A percentile compares a stretch with the other conserved stretches of the same genome.
Conservation (phyloP, 1,140 invertebrate genomes). For the Caenorhabditis elegans region DNA sequence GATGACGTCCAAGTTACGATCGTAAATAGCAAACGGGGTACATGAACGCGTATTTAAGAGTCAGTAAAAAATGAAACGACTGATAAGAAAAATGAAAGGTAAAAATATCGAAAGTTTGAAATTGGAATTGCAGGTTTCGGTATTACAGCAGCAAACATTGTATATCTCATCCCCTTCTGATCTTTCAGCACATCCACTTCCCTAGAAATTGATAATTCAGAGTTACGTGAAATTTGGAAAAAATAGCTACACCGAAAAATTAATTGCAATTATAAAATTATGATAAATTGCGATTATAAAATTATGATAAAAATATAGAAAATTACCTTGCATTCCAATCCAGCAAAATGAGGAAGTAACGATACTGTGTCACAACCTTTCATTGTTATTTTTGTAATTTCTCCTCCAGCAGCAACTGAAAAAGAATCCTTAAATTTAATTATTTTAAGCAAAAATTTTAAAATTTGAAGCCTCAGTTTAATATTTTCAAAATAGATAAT, state of each 20-base stretch:
- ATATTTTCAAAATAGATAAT: not conserved
- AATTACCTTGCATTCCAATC: slow-evolving; percentile 4
- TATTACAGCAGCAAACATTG: slow-evolving; percentile 32
- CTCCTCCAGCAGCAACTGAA: not conserved
- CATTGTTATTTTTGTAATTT: slow-evolving; percentile 34
- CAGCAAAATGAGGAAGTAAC: not conserved
- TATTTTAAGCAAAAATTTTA: not conserved
- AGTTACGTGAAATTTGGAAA: no score
- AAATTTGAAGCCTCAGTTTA: not conserved
- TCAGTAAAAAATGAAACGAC: not conserved
- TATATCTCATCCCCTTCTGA: slow-evolving; percentile 22
- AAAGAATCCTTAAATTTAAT: not conserved
- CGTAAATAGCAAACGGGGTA: not conserved
- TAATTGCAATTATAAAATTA: not conserved
- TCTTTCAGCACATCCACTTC: not conserved
- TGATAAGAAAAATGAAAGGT: not conserved
- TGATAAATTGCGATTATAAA: not conserved
- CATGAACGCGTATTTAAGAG: not conserved
- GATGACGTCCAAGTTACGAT: not conserved
- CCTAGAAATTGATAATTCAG: not conserved
- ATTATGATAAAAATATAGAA: not conserved
- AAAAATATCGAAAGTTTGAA: not conserved
- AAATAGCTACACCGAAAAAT: no score
- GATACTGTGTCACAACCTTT: slow-evolving; percentile 23
- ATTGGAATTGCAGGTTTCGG: not conserved